A percentile compares a stretch with the other conserved stretches of the same genome.
phyloP scores from a whole-genome alignment of 2,797 vertebrate species.

The Lutjanus campechanus region DNA sequence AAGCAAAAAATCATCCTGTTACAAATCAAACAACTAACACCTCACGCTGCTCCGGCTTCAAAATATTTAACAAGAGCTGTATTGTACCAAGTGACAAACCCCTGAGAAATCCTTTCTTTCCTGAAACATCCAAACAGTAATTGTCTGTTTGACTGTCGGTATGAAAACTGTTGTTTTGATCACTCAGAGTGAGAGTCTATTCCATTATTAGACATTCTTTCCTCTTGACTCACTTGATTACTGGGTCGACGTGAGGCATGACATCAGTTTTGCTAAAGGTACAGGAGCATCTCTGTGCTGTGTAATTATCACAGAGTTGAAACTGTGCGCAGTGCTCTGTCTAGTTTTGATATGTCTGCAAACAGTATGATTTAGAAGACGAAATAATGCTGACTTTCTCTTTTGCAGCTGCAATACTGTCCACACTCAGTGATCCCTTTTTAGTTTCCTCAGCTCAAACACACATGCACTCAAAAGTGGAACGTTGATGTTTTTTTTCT shows the following conservation, averaged over 20 bases:
- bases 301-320: constrained; percentile 50
- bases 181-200: not conserved
- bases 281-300: constrained; percentile 32
- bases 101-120: not conserved
- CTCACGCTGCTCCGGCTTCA: not conserved
- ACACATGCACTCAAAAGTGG: not conserved
- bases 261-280: constrained; percentile 42
- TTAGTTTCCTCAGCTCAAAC: not conserved
- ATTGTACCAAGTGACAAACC: not conserved
- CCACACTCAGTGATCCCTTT: not conserved
- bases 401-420: not conserved
- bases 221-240: constrained; percentile 70
- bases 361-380: not conserved
- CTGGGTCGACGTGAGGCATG: constrained; percentile 26
- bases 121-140: constrained; percentile 32
- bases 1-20: constrained; percentile 23
- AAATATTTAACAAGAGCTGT: not conserved
- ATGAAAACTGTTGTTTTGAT: constrained; percentile 47
- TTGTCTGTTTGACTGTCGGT: constrained; percentile 22
- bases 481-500: not conserved
- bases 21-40: constrained; percentile 7
- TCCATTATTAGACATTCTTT: constrained; percentile 65
- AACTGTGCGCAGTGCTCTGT: not conserved
- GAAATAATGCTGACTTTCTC: not conserved
- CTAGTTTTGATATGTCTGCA: not conserved